A percentile compares a stretch with the other conserved stretches of the same genome.
Conservation (phyloP, 2,888 invertebrate genomes). For the Habrosyne pyritoides region DNA sequence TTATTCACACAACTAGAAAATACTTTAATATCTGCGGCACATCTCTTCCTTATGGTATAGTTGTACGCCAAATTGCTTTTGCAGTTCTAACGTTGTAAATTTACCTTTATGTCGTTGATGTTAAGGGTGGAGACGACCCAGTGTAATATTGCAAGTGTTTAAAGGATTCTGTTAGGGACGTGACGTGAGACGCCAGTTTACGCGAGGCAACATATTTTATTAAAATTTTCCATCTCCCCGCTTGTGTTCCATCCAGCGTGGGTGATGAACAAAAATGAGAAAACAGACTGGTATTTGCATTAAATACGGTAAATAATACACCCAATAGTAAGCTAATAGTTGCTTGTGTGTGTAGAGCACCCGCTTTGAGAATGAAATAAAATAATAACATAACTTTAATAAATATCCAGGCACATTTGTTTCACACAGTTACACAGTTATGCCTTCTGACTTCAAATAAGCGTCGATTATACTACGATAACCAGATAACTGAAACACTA, state of each 20-base stretch:
- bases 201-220: slow-evolving; percentile 71
- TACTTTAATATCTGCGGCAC: slow-evolving; percentile 48
- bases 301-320: too few relatives aligned
- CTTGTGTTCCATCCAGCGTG: slow-evolving; percentile 48
- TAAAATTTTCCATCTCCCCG: slow-evolving; percentile 71
- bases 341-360: too few relatives aligned
- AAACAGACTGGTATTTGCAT: neutral
- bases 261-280: slow-evolving; percentile 28
- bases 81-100: slow-evolving; percentile 13
- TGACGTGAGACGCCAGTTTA: slow-evolving; percentile 62
- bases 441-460: too few relatives aligned
- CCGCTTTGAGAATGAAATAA: too few relatives aligned
- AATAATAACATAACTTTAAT: too few relatives aligned
- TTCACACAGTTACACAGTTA: too few relatives aligned
- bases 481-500: too few relatives aligned
- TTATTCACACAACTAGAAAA: slow-evolving; percentile 48
- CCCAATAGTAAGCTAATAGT: too few relatives aligned
- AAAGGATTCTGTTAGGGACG: slow-evolving; percentile 59
- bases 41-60: slow-evolving; percentile 58
- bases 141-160: slow-evolving; percentile 46
- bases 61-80: slow-evolving; percentile 8
- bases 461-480: too few relatives aligned
- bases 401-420: too few relatives aligned
- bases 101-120: slow-evolving; percentile 19
- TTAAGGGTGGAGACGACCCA: slow-evolving; percentile 23